phyloP scores from a whole-genome alignment of 2,113 vertebrate genomes.

The Alethe diademata region DNA sequence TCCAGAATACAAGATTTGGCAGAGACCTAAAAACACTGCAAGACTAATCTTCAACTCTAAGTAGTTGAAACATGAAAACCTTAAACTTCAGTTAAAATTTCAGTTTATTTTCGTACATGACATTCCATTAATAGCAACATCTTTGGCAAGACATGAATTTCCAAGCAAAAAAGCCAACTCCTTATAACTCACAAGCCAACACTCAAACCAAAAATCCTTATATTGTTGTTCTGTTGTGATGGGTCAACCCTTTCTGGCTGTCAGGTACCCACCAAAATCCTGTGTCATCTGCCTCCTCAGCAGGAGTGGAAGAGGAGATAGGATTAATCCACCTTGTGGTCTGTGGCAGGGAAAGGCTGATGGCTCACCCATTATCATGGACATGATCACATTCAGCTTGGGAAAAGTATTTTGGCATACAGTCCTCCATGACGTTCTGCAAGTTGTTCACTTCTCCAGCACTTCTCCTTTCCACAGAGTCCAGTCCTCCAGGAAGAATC shows the following conservation, averaged over 20 bases:
- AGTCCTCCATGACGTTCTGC: neutral
- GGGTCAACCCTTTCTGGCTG: neutral
- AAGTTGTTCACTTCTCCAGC: neutral
- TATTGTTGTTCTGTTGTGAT: neutral
- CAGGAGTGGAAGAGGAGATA: neutral
- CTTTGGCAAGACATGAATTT: neutral
- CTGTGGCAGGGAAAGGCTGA: neutral
- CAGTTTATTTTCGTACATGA: neutral
- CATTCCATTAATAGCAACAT: neutral
- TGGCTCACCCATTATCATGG: neutral
- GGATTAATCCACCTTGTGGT: too few species aligned
- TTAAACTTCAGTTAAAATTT: neutral
- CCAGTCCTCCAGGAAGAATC: neutral
- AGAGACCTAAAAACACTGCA: neutral
- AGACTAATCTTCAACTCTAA: neutral
- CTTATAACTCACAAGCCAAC: too few species aligned
- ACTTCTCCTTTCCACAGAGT: rapidly evolving
- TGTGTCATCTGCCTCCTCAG: neutral
- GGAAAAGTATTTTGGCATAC: neutral
- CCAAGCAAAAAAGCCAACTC: rapidly evolving
- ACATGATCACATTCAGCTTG: neutral
- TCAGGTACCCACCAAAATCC: neutral
- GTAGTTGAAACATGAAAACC: neutral
- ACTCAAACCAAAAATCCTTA: neutral
- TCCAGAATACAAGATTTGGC: neutral